Conservation (phyloP, 2,888 invertebrate genomes). For the Drosophila leonis region DNA sequence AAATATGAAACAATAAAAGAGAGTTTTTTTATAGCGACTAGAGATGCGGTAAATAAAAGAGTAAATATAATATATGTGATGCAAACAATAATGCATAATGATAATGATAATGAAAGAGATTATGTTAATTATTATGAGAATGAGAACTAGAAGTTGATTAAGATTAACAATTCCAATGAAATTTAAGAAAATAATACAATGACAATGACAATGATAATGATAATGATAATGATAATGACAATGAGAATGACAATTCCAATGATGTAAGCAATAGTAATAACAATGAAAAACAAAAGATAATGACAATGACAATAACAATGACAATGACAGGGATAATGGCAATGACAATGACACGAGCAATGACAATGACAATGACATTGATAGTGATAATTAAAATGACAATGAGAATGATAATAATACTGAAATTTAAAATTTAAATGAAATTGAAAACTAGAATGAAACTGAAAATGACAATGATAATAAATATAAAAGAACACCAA, state of each 20-base stretch:
- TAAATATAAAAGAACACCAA: background rate
- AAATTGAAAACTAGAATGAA: background rate
- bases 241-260: background rate
- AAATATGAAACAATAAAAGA: background rate
- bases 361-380: background rate
- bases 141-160: background rate
- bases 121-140: background rate
- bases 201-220: background rate
- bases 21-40: background rate
- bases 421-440: too few relatives aligned
- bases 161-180: too few relatives aligned
- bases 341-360: background rate
- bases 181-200: too few relatives aligned
- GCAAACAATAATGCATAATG: background rate
- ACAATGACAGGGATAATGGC: background rate
- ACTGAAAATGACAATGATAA: background rate
- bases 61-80: background rate
- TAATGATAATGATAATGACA: background rate
- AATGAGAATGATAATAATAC: background rate
- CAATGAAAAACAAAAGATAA: conserved; percentile 1
- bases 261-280: background rate
- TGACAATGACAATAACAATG: background rate
- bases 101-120: background rate
- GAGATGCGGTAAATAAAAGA: background rate
- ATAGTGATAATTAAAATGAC: background rate